Evolutionary conservation across 2,113 vertebrate genomes (phyloP), one percentile per base, ranked within the genome.

Genomic region (Poecile atricapillus): DNA sequence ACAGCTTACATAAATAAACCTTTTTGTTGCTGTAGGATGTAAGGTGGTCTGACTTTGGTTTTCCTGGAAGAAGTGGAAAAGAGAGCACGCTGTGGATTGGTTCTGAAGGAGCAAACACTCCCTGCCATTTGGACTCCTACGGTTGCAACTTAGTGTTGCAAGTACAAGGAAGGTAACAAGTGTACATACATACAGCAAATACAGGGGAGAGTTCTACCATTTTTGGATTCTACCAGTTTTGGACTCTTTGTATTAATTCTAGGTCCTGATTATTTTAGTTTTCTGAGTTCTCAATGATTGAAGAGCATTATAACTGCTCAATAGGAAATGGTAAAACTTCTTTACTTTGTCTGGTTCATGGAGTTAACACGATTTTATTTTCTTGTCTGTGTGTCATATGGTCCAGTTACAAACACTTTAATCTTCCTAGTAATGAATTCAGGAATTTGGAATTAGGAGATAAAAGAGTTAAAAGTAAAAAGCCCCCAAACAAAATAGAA

Each of bases 41-140:
- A 27, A 96, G 95, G 69, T 99, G 99, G 99, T 98, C 98, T 28
- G 99, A 99, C 88, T 99, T 99, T 49, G 99, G 99, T 58, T 99
- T 99, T 95, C 97, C 98, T 71, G 99, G 98, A 65, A 99, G 99
- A 95, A 96, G 98, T 76, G 99, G 99, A 56, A 98, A 89, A 82
- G 98, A 99, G 37, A 99, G 99, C 97, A 99, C 99, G 0, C 65
- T 99, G 39, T 99, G 99, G 99, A 98, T 99, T 5, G 99, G 99
- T 75, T 98, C 99, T 25, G 82, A 95, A 58, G 99, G 98, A 62
- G 99, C 99, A 60, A 99, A 99, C 96, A 99, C 99, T 0, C 99
- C 99, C 3, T 99, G 99, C 81, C 99, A 99, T 95, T 96, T 98
- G 96, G 99, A 99, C 97, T 98, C 99, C 21, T 99, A 99, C 0